Percentiles rank a stretch among this genome's conserved stretches.
Evolutionary conservation across 1,140 invertebrate species (phyloP).

Genomic region (Aphaenogaster ashmeadi): DNA sequence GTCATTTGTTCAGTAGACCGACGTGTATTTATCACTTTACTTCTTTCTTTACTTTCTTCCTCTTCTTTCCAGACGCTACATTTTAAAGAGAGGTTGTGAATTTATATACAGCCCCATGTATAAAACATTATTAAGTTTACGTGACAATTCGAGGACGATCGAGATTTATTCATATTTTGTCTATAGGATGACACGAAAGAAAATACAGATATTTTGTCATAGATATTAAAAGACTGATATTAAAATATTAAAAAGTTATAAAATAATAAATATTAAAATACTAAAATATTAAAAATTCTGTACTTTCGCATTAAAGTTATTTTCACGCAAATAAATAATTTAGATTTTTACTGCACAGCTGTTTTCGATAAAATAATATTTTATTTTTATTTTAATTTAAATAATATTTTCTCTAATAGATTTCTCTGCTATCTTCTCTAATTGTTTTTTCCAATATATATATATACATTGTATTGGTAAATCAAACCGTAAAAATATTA

Average conservation of each 20-base stretch:
- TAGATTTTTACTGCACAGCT: background rate
- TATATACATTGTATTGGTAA: background rate
- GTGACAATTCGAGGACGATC: background rate
- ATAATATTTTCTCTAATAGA: no score
- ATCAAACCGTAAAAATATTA: conserved; percentile 3
- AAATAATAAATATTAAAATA: no score
- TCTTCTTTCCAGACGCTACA: background rate
- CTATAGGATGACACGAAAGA: background rate
- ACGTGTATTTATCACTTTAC: background rate
- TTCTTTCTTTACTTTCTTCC: background rate
- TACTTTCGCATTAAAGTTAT: background rate
- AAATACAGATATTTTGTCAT: conserved; percentile 12
- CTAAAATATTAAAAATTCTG: conserved; percentile 3
- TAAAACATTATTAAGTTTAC: conserved; percentile 12
- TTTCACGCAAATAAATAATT: conserved; percentile 3
- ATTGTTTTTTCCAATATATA: background rate
- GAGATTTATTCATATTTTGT: conserved; percentile 9
- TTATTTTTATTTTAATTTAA: background rate
- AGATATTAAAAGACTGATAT: background rate
- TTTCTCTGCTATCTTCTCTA: background rate
- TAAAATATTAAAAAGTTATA: no score
- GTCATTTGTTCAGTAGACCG: background rate
- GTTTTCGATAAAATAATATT: background rate
- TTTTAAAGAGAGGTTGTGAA: background rate
- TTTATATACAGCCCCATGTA: background rate